Evolutionary conservation across 2,113 vertebrate genomes (phyloP), one percentile per base, ranked within the genome.

Genomic region (Rhombomys opimus): DNA sequence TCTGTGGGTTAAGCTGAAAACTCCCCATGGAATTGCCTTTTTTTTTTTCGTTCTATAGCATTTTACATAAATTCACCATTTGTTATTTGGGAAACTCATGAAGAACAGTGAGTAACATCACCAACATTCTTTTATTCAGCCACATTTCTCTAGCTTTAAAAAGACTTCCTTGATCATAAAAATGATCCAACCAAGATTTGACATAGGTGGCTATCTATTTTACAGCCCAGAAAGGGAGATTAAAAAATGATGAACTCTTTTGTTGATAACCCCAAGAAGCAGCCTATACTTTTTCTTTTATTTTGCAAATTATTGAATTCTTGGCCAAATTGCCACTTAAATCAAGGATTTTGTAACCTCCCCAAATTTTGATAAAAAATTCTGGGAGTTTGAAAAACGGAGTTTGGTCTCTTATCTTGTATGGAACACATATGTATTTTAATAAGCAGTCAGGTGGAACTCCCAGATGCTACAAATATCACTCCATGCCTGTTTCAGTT

Each of bases 1-100:
- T 95, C 23, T 95, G 75, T 61, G n/a, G 67, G 32, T 95, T 97
- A 96, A 95, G 18, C 57, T 67, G 35, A 72, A 96, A 96, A 89
- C 84, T 15, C 35, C 17, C 20, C 46, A 11, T 87, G 67, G 81
- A 68, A 75, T 75, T 86, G 46, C 68, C 72, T 27, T 46, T 63
- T 63, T n/a, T n/a, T n/a, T 63, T 46, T 46, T 46, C 41, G 2
- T 68, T 73, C 30, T 65, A 23, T 46, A 86, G 54, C 13, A 91
- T 67, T 87, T 95, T 73, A 94, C 70, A 38, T 82, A 93, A 84
- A 94, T 77, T 89, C 57, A 91, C 50, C 81, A 95, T 80, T 88
- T 93, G 68, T 96, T 96, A 94, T 67, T 95, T 96, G 30, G 63
- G 13, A 50, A 52, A 89, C 22, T 6, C 73, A 50, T 7, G 59